Conservation (phyloP, 2,888 invertebrate species). For the Drosophila mayaguana region DNA sequence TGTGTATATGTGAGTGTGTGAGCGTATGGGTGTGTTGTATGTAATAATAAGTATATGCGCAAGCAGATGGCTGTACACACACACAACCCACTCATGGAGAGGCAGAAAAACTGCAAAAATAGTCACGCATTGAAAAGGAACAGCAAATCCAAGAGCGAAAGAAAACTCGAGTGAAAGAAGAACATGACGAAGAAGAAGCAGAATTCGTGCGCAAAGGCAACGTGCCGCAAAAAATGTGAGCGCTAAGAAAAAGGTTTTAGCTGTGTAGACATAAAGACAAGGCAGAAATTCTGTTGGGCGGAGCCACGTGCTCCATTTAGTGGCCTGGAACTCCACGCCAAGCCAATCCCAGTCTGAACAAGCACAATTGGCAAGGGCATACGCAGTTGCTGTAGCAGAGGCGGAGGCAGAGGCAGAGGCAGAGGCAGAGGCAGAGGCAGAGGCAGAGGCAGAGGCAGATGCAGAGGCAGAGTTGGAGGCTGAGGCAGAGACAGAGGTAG, state of each 20-base stretch:
- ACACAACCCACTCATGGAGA: conserved; percentile 9
- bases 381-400: background rate
- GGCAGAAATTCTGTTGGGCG: conserved; percentile 57
- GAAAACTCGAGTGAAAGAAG: conserved; percentile 26
- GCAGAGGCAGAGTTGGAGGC: background rate
- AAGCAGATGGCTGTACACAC: conserved; percentile 10
- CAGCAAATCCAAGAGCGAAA: conserved; percentile 48
- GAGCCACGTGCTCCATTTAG: conserved; percentile 51
- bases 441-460: background rate
- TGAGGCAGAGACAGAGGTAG: background rate
- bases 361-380: background rate
- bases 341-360: conserved; percentile 63
- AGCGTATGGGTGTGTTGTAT: background rate
- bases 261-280: conserved; percentile 45
- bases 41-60: conserved; percentile 14
- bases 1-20: background rate
- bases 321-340: conserved; percentile 35
- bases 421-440: background rate
- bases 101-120: conserved; percentile 55
- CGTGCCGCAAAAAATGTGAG: conserved; percentile 54
- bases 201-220: conserved; percentile 45
- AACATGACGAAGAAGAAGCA: background rate
- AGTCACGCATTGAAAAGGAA: conserved; percentile 46
- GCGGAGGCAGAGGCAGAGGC: background rate
- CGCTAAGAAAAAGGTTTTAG: conserved; percentile 59